These are phyloP conservation scores for Apis laboriosa DNA, from an alignment of 1,140 invertebrate species.

Conservation along the genomic window DNA sequence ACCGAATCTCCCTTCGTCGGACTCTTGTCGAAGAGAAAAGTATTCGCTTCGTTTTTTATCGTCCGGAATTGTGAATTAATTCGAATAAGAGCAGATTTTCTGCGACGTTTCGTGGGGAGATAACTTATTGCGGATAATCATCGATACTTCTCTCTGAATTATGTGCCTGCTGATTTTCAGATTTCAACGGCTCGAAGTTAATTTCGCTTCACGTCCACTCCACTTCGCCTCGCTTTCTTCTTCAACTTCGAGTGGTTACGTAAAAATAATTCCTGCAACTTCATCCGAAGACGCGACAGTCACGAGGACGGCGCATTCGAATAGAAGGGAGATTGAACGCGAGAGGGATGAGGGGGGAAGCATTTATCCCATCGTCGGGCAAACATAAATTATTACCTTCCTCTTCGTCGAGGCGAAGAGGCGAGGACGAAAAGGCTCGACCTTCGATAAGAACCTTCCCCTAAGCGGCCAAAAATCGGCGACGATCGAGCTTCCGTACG, in stretches of 20 bases:
- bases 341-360: constrained; percentile 1
- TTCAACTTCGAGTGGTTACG: too few relatives aligned
- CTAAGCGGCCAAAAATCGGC: constrained; percentile 11
- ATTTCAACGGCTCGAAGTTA: too few relatives aligned
- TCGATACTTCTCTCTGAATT: too few relatives aligned
- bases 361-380: constrained; percentile 15
- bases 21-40: too few relatives aligned
- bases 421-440: constrained; percentile 28
- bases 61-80: too few relatives aligned
- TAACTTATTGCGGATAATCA: too few relatives aligned
- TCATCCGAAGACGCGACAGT: not conserved
- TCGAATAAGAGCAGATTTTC: too few relatives aligned
- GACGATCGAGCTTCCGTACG: constrained; percentile 52
- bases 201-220: too few relatives aligned
- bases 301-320: not conserved
- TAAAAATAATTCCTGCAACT: not conserved
- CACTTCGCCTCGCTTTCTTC: too few relatives aligned
- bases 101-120: too few relatives aligned
- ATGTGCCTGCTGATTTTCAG: too few relatives aligned
- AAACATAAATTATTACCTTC: constrained; percentile 44
- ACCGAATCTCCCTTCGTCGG: not conserved
- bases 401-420: not conserved
- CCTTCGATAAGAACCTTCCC: constrained; percentile 19
- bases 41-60: too few relatives aligned
- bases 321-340: not conserved